These are phyloP conservation scores for Melieria crassipennis DNA, from an alignment of 2,888 invertebrate genomes.

Conservation along the genomic window DNA sequence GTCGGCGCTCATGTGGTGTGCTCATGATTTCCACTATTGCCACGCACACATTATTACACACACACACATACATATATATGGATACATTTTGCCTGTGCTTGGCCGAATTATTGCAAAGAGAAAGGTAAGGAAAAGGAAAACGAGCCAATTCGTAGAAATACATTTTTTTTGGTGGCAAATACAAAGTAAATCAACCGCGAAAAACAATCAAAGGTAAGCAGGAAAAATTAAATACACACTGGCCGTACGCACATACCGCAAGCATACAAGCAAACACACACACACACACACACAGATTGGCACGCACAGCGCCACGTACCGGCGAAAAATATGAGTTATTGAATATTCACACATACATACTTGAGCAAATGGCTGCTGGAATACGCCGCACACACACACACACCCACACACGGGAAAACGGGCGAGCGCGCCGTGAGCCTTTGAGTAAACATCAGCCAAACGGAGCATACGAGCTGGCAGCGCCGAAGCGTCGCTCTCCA, in stretches of 20 bases:
- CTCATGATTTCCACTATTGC: too few relatives aligned
- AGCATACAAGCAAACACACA: not conserved
- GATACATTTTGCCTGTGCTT: too few relatives aligned
- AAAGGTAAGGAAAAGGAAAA: not conserved
- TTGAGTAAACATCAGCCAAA: constrained; percentile 7
- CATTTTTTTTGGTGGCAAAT: constrained; percentile 17
- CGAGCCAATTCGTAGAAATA: constrained; percentile 3
- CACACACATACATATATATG: not conserved
- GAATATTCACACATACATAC: constrained; percentile 34
- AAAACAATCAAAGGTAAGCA: constrained; percentile 58
- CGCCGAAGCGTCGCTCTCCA: too few relatives aligned
- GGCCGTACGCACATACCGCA: constrained; percentile 26
- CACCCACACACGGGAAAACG: not conserved
- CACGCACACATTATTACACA: constrained; percentile 38
- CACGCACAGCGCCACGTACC: not conserved
- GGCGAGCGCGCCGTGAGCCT: not conserved
- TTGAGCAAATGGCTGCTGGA: constrained; percentile 18
- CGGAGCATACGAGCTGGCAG: too few relatives aligned
- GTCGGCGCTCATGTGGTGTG: too few relatives aligned
- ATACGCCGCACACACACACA: constrained; percentile 27
- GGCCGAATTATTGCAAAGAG: not conserved
- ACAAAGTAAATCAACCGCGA: constrained; percentile 45
- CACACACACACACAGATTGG: constrained; percentile 15
- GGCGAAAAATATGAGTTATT: constrained; percentile 50
- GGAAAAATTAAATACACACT: constrained; percentile 42